Evolutionary conservation across 2,113 vertebrate species (phyloP), one percentile per base, ranked within the genome.

Genomic region (Aspiorhynchus laticeps): DNA sequence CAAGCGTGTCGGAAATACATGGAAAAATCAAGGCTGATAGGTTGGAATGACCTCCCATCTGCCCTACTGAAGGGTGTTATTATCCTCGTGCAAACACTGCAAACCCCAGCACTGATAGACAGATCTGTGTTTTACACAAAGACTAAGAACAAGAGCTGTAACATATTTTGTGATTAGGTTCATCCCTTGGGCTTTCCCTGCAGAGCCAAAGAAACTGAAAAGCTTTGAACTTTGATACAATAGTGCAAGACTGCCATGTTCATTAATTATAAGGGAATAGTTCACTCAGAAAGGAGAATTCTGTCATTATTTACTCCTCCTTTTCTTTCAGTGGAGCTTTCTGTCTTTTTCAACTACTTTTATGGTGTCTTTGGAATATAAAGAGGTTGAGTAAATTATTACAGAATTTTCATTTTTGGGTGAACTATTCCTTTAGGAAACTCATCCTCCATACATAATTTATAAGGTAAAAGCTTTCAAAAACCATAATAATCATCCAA

Each of bases 31-130:
- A 79, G 80, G 78, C 80, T 80, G 67, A 84, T 56, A 81, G 59
- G 59, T 81, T 24, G n/a, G 51, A 84, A 67, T 88, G 85, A 80
- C 88, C 76, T 85, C 77, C 56, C 11, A 80, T 17, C 15, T 71
- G 82, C 31, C 19, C 8, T n/a, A 26, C 15, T 77, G 82, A 75
- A 53, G 79, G 77, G 71, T 51, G 61, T 79, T 71, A 73, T 71
- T 78, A 88, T 86, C 33, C 38, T 51, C 26, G 4, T 6, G 59
- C 24, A 80, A 78, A 86, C 38, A 65, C 73, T 36, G 69, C 61
- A 71, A 69, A 75, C 41, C 36, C n/a, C 28, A 46, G 73, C 75
- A 31, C 74, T 33, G 63, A 78, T 51, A 38, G 24, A 41, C 48
- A n/a, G 69, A 56, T 83, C 15, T 38, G 36, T 81, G 31, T 43